Evolutionary conservation across 2,797 vertebrate genomes (phyloP).

Genomic region (Sphaeramia orbicularis): DNA sequence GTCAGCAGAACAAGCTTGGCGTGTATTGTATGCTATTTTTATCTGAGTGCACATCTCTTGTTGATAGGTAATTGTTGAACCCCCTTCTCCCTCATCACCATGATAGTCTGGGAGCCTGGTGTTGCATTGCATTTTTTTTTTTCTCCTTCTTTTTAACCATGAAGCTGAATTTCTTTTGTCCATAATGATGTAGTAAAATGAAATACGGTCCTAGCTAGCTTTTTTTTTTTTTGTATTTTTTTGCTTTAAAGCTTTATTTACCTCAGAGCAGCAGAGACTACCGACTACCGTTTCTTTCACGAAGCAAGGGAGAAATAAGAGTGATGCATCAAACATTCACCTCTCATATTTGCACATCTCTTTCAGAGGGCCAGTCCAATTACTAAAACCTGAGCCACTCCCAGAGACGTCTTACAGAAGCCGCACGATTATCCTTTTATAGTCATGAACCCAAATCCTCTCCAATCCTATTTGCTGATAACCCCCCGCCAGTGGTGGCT

Average conservation of each 20-base stretch:
- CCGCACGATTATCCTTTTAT: constrained; percentile 55
- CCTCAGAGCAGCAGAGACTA: background rate
- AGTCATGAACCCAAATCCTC: constrained; percentile 55
- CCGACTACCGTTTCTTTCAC: no score
- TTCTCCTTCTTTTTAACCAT: constrained; percentile 5
- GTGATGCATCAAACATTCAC: constrained; percentile 31
- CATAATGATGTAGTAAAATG: constrained; percentile 35
- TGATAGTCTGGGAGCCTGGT: constrained; percentile 52
- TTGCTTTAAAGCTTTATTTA: background rate
- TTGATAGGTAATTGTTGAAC: constrained; percentile 68
- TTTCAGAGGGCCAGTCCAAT: constrained; percentile 51
- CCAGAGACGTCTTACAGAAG: constrained; percentile 32
- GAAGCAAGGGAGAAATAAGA: constrained; percentile 14
- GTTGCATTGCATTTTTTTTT: constrained; percentile 2
- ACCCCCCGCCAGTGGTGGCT: background rate
- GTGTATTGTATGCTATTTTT: constrained; percentile 65
- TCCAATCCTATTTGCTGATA: constrained; percentile 63
- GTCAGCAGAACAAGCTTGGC: constrained; percentile 70
- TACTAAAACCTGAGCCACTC: constrained; percentile 47
- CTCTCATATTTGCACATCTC: constrained; percentile 30
- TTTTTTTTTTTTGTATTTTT: constrained; percentile 24
- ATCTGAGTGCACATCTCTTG: constrained; percentile 65
- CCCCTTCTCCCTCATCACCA: constrained; percentile 47
- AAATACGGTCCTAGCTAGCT: constrained; percentile 17
- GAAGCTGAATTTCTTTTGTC: background rate